These are phyloP conservation scores for Cathartes aura DNA, from an alignment of 2,113 vertebrate species.

Conservation along the genomic window DNA sequence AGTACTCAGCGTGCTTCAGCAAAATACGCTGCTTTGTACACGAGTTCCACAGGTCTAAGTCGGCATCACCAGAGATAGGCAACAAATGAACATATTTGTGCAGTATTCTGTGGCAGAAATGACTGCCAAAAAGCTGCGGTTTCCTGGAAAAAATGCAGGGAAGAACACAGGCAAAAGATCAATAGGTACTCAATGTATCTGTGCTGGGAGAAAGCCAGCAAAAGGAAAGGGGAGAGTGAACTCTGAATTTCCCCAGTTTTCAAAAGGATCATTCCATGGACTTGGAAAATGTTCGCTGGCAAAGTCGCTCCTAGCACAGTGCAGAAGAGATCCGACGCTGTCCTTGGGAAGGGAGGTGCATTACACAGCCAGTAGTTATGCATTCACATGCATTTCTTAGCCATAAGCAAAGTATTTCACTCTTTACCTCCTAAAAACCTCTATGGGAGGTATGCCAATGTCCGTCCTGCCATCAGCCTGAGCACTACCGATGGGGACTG, in stretches of 20 bases:
- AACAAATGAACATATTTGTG: neutral
- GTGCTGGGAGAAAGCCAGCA: neutral
- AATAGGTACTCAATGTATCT: neutral
- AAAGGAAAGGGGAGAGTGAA: neutral
- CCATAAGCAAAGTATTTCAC: neutral
- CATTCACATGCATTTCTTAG: neutral
- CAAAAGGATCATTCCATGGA: neutral
- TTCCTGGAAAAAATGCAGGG: neutral
- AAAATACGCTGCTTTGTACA: neutral
- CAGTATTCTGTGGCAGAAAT: neutral
- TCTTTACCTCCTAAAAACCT: neutral
- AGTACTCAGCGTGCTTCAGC: neutral
- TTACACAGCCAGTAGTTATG: neutral
- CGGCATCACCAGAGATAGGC: neutral
- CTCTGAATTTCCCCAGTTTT: neutral
- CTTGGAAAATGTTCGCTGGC: neutral
- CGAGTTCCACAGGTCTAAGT: neutral
- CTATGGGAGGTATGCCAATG: no score
- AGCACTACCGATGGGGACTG: neutral
- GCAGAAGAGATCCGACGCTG: fast-evolving
- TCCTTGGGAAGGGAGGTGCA: neutral
- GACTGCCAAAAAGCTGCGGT: neutral
- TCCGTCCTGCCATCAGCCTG: neutral
- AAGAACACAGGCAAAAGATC: neutral
- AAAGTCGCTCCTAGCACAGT: neutral